phyloP scores from a whole-genome alignment of 2,113 vertebrate genomes.

The Aspidoscelis tigris region DNA sequence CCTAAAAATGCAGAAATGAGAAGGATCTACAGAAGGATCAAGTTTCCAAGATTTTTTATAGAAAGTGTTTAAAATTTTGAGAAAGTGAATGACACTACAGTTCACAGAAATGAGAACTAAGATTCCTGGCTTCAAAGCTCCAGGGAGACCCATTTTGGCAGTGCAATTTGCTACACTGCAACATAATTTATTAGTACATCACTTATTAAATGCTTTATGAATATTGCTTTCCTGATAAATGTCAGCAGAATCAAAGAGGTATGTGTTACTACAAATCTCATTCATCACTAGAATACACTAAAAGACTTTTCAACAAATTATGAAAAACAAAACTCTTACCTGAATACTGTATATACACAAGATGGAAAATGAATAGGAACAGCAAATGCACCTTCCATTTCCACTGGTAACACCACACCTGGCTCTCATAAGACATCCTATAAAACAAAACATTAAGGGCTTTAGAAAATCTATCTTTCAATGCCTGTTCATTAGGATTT shows the following conservation, averaged over 20 bases:
- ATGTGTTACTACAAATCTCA: not conserved
- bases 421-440: slow-evolving; percentile 81
- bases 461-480: slow-evolving; percentile 34
- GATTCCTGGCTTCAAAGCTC: not conserved
- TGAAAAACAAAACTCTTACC: slow-evolving; percentile 75
- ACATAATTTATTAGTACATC: too few species aligned
- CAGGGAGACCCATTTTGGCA: not conserved
- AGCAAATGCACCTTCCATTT: slow-evolving; percentile 83
- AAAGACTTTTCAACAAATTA: not conserved
- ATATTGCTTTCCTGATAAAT: not conserved
- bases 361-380: slow-evolving; percentile 66
- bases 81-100: too few species aligned
- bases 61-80: too few species aligned
- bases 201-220: not conserved
- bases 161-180: not conserved
- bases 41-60: too few species aligned
- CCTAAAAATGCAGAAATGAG: too few species aligned
- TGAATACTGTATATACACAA: slow-evolving; percentile 69
- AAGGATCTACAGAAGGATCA: too few species aligned
- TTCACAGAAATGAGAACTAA: too few species aligned
- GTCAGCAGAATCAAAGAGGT: not conserved
- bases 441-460: slow-evolving; percentile 37
- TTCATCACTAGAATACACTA: not conserved
- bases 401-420: slow-evolving; percentile 79
- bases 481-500: not conserved